phyloP scores from a whole-genome alignment of 2,113 vertebrate species.

The Anser cygnoides region DNA sequence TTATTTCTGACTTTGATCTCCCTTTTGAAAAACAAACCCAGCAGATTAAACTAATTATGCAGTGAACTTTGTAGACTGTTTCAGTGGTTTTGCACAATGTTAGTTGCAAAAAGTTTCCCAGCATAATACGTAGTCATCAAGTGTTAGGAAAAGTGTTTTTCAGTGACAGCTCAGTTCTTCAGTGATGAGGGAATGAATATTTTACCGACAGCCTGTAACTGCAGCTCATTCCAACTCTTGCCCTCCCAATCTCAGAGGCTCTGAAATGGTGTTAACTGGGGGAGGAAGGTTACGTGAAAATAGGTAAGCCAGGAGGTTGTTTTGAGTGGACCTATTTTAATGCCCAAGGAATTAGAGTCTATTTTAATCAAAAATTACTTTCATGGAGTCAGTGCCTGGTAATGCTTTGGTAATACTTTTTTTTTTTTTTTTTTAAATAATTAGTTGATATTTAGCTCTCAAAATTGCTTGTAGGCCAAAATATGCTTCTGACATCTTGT shows the following conservation, averaged over 20 bases:
- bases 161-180: neutral
- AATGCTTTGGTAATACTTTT: neutral
- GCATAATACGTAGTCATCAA: neutral
- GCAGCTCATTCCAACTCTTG: neutral
- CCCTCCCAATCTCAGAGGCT: neutral
- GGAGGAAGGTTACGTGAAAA: neutral
- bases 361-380: neutral
- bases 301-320: neutral
- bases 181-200: neutral
- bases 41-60: conserved; percentile 12
- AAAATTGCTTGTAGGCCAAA: neutral
- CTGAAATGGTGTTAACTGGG: neutral
- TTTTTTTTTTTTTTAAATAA: neutral
- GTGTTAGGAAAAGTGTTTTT: neutral
- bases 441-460: neutral
- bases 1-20: conserved; percentile 16
- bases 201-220: neutral
- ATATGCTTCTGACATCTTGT: neutral
- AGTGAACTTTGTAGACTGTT: conserved; percentile 4
- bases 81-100: neutral
- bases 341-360: neutral
- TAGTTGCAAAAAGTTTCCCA: neutral
- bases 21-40: neutral
- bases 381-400: neutral
- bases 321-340: neutral